A percentile compares a stretch with the other conserved stretches of the same genome.
phyloP scores from a whole-genome alignment of 2,888 invertebrate species.

The Drosophila stalkeri region DNA sequence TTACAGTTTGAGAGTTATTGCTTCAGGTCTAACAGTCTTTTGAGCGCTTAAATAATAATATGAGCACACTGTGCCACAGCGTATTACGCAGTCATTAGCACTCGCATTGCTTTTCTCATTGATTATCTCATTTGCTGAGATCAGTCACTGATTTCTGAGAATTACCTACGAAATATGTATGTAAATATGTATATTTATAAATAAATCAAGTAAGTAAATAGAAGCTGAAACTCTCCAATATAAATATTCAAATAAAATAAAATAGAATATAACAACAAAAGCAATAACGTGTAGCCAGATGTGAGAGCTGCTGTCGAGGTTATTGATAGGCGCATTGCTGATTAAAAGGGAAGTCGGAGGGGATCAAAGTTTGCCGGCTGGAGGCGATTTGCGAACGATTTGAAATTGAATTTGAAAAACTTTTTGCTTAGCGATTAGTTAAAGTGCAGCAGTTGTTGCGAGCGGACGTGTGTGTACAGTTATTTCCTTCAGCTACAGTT shows the following conservation, averaged over 20 bases:
- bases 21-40: not conserved
- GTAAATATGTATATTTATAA: not conserved
- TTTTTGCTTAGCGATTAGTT: conserved; percentile 49
- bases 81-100: not conserved
- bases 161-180: conserved; percentile 5
- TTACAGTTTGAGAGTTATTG: not conserved
- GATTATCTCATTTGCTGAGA: conserved; percentile 24
- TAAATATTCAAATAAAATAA: not conserved
- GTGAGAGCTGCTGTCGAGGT: conserved; percentile 48
- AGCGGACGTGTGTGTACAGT: conserved; percentile 52
- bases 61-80: not conserved
- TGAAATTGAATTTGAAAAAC: conserved; percentile 20
- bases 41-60: not conserved
- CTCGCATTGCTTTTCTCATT: not conserved
- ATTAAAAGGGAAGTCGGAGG: conserved; percentile 45
- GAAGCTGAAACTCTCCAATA: conserved; percentile 13
- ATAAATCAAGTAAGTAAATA: conserved; percentile 9
- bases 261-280: conserved; percentile 5
- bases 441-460: conserved; percentile 64
- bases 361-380: conserved; percentile 9
- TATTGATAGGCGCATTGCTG: conserved; percentile 64
- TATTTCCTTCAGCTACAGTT: conserved; percentile 10
- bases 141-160: conserved; percentile 36
- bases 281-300: conserved; percentile 18
- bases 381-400: conserved; percentile 30